These are phyloP conservation scores for Ophonus ardosiacus DNA, from an alignment of 2,888 invertebrate species.

Conservation along the genomic window DNA sequence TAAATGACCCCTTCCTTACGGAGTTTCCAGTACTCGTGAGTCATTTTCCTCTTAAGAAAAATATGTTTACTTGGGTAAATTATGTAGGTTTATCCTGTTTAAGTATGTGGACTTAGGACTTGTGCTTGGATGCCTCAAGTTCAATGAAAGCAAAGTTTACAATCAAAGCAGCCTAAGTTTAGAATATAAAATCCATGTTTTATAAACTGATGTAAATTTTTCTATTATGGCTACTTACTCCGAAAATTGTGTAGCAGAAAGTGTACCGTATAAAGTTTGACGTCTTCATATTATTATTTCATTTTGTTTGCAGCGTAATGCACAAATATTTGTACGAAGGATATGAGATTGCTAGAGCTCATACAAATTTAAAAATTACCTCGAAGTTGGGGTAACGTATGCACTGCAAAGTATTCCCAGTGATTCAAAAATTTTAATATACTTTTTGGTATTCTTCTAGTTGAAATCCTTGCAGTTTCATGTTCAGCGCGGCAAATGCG, in stretches of 20 bases:
- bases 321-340: conserved; percentile 18
- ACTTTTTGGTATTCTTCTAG: conserved; percentile 48
- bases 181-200: not conserved
- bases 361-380: conserved; percentile 44
- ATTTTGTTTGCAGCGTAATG: conserved; percentile 21
- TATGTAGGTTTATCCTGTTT: not conserved
- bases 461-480: conserved; percentile 51
- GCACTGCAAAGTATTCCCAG: conserved; percentile 45
- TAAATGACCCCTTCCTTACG: too few species aligned
- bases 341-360: conserved; percentile 27
- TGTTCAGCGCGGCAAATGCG: conserved; percentile 51
- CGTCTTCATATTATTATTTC: conserved; percentile 14
- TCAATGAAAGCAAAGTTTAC: not conserved
- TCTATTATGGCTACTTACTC: not conserved
- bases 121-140: not conserved
- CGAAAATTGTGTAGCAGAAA: not conserved
- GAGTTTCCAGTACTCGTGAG: too few species aligned
- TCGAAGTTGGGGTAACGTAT: conserved; percentile 15
- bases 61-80: not conserved
- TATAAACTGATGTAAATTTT: not conserved
- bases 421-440: conserved; percentile 57
- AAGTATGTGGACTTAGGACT: not conserved
- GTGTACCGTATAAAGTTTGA: conserved; percentile 15
- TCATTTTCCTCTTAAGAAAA: not conserved
- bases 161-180: not conserved